These are phyloP conservation scores for Fregetta grallaria DNA, from an alignment of 2,113 vertebrate genomes.

Conservation along the genomic window DNA sequence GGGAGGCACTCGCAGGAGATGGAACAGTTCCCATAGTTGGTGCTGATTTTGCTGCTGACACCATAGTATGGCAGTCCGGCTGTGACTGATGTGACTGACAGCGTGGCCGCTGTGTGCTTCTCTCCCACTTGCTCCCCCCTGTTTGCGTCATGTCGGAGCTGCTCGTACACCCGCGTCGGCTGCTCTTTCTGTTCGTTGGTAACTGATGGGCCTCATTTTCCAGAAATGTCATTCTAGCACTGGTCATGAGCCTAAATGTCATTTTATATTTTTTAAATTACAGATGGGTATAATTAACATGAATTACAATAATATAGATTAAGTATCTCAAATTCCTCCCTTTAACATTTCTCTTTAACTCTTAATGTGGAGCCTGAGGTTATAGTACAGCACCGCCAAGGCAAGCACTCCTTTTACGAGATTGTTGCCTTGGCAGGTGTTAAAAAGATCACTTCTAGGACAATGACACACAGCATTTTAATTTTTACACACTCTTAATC, in stretches of 20 bases:
- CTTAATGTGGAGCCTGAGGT: neutral
- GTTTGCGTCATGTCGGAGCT: neutral
- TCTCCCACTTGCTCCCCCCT: neutral
- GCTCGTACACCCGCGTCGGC: neutral
- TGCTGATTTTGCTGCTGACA: neutral
- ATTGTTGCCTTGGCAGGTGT: neutral
- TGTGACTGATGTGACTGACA: too few species aligned
- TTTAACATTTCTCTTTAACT: neutral
- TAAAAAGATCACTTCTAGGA: neutral
- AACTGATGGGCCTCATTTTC: neutral
- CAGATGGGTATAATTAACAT: neutral
- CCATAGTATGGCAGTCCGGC: rapidly evolving
- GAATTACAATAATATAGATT: neutral
- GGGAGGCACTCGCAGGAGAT: neutral
- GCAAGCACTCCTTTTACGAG: neutral
- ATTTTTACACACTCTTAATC: neutral
- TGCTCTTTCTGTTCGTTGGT: neutral
- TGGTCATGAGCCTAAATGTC: neutral
- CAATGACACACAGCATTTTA: neutral
- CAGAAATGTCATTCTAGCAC: neutral
- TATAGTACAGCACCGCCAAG: neutral
- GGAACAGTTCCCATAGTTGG: rapidly evolving
- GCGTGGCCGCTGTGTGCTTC: neutral
- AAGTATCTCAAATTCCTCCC: neutral
- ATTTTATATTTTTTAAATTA: neutral